Evolutionary conservation across 1,140 invertebrate genomes (phyloP).

Genomic region (Drosophila truncata): DNA sequence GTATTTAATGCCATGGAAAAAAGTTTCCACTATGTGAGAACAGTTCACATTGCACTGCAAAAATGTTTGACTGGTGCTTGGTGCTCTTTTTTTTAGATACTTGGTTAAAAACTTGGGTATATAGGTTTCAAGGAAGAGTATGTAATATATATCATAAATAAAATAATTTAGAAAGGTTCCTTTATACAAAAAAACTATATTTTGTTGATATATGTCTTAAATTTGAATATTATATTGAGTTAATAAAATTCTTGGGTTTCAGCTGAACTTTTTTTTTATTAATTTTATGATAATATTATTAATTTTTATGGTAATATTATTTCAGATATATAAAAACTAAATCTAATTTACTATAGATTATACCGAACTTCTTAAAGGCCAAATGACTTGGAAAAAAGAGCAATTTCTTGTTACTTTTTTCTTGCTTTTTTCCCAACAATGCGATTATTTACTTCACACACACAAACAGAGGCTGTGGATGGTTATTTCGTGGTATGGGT

Average conservation of each 20-base stretch:
- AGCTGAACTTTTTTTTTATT: neutral
- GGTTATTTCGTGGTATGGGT: slow-evolving; percentile 51
- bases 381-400: neutral
- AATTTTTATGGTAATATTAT: too few species aligned
- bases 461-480: slow-evolving; percentile 5
- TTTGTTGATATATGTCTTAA: neutral
- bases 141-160: neutral
- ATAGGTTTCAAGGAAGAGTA: neutral
- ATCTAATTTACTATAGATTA: neutral
- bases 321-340: neutral
- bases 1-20: slow-evolving; percentile 34
- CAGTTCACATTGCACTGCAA: slow-evolving; percentile 37
- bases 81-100: slow-evolving; percentile 2
- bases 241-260: neutral
- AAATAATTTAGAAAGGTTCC: neutral
- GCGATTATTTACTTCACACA: slow-evolving; percentile 61
- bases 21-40: slow-evolving; percentile 39
- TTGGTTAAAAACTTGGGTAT: neutral
- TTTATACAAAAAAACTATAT: neutral
- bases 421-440: slow-evolving; percentile 60
- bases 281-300: too few species aligned
- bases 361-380: neutral
- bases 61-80: slow-evolving; percentile 40
- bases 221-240: neutral
- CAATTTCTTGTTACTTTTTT: slow-evolving; percentile 15